phyloP scores from a whole-genome alignment of 2,113 vertebrate species.

The Peucedramus taeniatus region DNA sequence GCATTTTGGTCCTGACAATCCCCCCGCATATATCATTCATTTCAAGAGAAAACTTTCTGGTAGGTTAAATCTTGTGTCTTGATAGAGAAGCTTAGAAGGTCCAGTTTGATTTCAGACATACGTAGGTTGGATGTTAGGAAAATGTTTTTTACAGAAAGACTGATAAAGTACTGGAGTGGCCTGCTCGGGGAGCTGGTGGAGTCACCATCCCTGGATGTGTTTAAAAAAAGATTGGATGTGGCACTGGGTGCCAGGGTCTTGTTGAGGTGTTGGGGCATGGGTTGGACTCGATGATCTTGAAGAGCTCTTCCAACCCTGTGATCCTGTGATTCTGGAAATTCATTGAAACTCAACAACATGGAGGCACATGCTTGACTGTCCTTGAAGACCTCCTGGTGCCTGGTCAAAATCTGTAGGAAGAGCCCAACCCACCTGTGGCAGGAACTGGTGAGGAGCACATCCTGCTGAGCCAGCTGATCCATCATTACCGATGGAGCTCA shows the following conservation, averaged over 20 bases:
- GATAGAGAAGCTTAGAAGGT: not conserved
- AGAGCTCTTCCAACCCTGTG: not conserved
- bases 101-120: not conserved
- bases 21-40: fast-evolving
- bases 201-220: not conserved
- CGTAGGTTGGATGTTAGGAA: not conserved
- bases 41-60: not conserved
- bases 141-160: not conserved
- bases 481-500: not conserved
- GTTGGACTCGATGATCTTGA: not conserved
- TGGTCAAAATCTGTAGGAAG: not conserved
- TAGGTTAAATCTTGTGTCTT: not conserved
- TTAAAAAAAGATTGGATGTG: not conserved
- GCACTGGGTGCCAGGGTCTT: not conserved
- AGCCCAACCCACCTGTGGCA: not conserved
- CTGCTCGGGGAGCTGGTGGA: not conserved
- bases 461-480: not conserved
- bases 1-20: not conserved
- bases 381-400: not conserved
- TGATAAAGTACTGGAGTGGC: not conserved
- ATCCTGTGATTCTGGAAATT: not conserved
- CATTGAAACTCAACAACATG: not conserved
- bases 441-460: fast-evolving
- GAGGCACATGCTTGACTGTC: not conserved
- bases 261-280: not conserved